Conservation (phyloP, 2,113 vertebrate species). For the Podarcis muralis region DNA sequence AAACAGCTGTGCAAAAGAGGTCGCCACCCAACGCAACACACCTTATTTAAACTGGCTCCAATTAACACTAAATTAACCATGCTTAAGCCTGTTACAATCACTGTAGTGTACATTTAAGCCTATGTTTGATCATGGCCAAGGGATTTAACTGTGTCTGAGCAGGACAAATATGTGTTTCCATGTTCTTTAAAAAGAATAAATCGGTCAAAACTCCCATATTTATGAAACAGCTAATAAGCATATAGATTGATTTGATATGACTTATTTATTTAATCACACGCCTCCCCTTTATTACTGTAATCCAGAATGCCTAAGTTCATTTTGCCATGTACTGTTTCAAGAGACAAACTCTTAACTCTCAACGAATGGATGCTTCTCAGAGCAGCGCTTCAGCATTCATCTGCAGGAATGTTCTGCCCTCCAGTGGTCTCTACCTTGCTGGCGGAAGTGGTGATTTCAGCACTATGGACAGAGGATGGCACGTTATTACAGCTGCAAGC, state of each 20-base stretch:
- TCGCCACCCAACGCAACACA: not conserved
- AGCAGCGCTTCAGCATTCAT: not conserved
- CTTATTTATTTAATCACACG: not conserved
- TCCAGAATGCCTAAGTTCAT: slow-evolving; percentile 32
- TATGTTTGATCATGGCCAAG: not conserved
- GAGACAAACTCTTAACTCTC: not conserved
- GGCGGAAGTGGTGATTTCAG: not conserved
- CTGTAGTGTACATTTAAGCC: not conserved
- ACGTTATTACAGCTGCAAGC: slow-evolving; percentile 51
- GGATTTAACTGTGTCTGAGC: not conserved
- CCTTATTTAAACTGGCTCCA: not conserved
- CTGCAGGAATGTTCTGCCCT: slow-evolving; percentile 57
- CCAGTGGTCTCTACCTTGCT: slow-evolving; percentile 53
- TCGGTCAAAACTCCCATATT: not conserved
- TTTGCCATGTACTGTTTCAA: slow-evolving; percentile 2
- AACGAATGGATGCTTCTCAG: rapidly evolving
- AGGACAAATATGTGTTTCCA: no score
- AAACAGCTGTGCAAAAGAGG: not conserved
- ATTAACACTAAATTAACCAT: not conserved
- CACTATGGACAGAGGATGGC: slow-evolving; percentile 7
- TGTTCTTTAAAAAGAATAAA: not conserved
- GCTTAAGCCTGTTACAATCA: not conserved
- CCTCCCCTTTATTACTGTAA: slow-evolving; percentile 28
- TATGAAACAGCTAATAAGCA: not conserved
- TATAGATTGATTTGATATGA: rapidly evolving